These are phyloP conservation scores for Aphidius colemani DNA, from an alignment of 2,888 invertebrate species.

Conservation along the genomic window DNA sequence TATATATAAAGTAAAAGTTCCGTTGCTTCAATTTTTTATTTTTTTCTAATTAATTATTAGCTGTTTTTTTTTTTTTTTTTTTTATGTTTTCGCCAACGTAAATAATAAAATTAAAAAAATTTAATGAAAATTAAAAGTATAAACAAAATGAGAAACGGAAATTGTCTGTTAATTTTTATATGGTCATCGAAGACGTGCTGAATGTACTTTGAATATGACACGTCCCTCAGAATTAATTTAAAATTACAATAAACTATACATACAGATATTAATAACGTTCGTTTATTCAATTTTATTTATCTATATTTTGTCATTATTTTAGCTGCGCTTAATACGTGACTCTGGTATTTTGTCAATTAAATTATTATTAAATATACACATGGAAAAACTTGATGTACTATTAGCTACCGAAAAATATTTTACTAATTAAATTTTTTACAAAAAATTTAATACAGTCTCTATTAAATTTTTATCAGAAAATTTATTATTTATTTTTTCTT, in stretches of 20 bases:
- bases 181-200: conserved; percentile 34
- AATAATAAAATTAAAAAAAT: conserved; percentile 19
- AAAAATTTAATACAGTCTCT: too few relatives aligned
- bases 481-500: background rate
- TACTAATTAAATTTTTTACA: too few relatives aligned
- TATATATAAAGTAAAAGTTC: conserved; percentile 33
- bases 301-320: too few relatives aligned
- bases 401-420: background rate
- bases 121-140: conserved; percentile 28
- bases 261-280: conserved; percentile 26
- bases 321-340: conserved; percentile 19
- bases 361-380: conserved; percentile 6
- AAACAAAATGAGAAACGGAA: conserved; percentile 28
- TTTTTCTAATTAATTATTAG: background rate
- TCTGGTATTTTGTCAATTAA: conserved; percentile 17
- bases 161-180: conserved; percentile 29
- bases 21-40: conserved; percentile 20
- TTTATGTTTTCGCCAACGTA: conserved; percentile 33
- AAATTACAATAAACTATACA: conserved; percentile 33
- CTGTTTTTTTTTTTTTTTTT: background rate
- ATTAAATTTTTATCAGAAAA: too few relatives aligned
- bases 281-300: too few relatives aligned
- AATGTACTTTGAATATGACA: conserved; percentile 32
- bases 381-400: background rate
- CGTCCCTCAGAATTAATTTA: conserved; percentile 40